Base-by-base conservation (phyloP, 2,113 vertebrate genomes). In the Pardalotus punctatus region DNA sequence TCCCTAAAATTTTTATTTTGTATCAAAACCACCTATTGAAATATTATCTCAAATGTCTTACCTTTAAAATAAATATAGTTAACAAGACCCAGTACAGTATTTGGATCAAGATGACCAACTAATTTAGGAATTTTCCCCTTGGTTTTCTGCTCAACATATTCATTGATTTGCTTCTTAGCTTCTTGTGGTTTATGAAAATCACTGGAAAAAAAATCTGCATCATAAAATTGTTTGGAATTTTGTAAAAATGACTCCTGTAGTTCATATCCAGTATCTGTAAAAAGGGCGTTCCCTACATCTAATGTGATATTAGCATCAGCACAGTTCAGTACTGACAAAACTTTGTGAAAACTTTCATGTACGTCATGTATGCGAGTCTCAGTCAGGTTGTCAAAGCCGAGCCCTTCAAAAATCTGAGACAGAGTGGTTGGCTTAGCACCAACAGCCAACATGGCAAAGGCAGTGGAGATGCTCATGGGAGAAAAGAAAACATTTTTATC, bases 51-150 rank as follows among this genome's bases (percentile, higher is more conserved):
- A 79, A 48, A 24, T 27, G n/a, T 74, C 94, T 93, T 96, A 96
- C 99, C 99, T 98, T 88, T 98, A 95, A 99, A 99, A 93, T 97
- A 98, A 90, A 99, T 97, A 19, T 97, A 98, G 93, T 98, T 99
- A 70, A 98, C 81, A 69, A 99, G 98, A 95, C 99, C 93, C 97
- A 99, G 96, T 76, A 97, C 69, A 11, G 96, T 98, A 5, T 24
- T 92, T n/a, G 96, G 19, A 56, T 98, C 96, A 93, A 99, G 93
- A 25, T 42, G 91, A 67, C 57, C 93, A 83, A 99, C 71, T 90
- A 98, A 93, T 29, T 98, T 85, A 15, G 94, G 95, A 82, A 99
- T 98, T 94, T 97, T 98, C 53, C 98, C 98, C 0, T 98, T 82
- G 10, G 99, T 99, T 97, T 99, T 98, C 60, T 84, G 56, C 15